Evolutionary conservation across 2,113 vertebrate genomes (phyloP).

Genomic region (Setophaga petechia): DNA sequence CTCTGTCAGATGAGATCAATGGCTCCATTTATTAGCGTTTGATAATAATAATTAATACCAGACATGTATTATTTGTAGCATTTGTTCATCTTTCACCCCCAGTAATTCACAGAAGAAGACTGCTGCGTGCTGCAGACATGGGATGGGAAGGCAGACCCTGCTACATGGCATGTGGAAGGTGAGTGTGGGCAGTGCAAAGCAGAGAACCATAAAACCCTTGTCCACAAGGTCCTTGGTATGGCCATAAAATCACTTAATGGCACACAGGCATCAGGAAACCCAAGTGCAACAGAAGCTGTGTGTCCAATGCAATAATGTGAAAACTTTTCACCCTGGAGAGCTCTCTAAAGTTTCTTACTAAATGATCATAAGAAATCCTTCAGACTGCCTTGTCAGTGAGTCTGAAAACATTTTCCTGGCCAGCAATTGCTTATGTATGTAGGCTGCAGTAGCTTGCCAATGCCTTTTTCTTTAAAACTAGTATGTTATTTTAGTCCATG

Average conservation of each 20-base stretch:
- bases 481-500: neutral
- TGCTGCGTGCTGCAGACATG: neutral
- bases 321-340: neutral
- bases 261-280: neutral
- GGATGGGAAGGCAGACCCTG: fast-evolving
- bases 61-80: no score
- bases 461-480: neutral
- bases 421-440: neutral
- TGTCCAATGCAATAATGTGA: neutral
- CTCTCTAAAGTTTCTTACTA: neutral
- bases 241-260: neutral
- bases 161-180: fast-evolving
- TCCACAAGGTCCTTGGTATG: fast-evolving
- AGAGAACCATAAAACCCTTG: neutral
- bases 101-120: neutral
- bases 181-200: neutral
- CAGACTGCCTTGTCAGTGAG: neutral
- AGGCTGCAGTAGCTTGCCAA: neutral
- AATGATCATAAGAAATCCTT: neutral
- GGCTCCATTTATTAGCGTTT: neutral
- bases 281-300: neutral
- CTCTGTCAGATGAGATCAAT: neutral
- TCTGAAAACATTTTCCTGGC: neutral
- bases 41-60: neutral
- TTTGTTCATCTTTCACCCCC: neutral